Evolutionary conservation across 2,113 vertebrate genomes (phyloP).

Genomic region (Vicugna pacos): DNA sequence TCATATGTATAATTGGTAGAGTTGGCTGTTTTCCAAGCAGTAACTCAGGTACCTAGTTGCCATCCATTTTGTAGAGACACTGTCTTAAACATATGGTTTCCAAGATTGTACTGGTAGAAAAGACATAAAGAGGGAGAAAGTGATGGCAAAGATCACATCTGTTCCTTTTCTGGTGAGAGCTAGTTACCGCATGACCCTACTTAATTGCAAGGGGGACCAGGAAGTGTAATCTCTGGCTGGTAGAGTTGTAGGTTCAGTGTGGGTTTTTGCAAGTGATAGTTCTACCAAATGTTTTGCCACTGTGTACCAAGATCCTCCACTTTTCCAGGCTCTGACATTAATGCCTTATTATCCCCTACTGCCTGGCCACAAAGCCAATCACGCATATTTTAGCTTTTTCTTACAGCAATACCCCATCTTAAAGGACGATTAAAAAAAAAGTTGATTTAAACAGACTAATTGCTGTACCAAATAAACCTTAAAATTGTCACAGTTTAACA

Average conservation of each 20-base stretch:
- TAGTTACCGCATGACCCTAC: no score
- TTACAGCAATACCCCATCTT: neutral
- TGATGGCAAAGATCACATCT: neutral
- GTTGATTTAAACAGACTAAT: neutral
- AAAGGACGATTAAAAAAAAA: neutral
- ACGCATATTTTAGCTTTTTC: neutral
- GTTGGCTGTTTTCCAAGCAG: neutral
- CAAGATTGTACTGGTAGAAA: neutral
- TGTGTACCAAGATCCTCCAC: neutral
- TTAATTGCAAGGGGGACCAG: neutral
- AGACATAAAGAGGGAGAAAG: neutral
- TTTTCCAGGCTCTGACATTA: slow-evolving; percentile 5
- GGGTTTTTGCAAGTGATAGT: neutral
- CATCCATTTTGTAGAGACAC: neutral
- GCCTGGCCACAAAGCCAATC: neutral
- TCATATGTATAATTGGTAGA: neutral
- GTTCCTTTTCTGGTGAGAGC: neutral
- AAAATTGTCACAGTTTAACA: neutral
- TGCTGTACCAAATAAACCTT: neutral
- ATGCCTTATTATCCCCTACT: neutral
- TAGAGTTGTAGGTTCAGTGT: neutral
- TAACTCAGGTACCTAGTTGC: neutral
- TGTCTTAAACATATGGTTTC: neutral
- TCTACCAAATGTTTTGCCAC: neutral
- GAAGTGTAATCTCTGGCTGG: neutral